phyloP scores from a whole-genome alignment of 2,113 vertebrate genomes.

The Dromiciops gliroides region DNA sequence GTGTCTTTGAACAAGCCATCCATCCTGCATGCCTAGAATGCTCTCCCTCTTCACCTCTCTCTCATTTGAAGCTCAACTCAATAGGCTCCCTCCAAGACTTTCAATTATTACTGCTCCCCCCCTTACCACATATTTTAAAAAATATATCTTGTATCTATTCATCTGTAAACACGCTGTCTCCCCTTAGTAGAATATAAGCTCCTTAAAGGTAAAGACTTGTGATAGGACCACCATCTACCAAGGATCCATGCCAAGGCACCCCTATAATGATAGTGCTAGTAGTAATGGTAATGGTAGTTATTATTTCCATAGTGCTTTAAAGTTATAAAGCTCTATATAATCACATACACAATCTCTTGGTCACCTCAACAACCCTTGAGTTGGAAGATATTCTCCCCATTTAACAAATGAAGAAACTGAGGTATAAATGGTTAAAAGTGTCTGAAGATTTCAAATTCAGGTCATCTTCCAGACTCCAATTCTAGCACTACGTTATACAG shows the following conservation, averaged over 20 bases:
- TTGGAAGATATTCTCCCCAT: background rate
- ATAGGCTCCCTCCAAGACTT: background rate
- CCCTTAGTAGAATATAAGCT: background rate
- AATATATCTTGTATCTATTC: background rate
- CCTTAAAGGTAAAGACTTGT: background rate
- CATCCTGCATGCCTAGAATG: background rate
- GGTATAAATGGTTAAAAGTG: background rate
- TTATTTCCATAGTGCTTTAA: background rate
- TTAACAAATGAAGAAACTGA: background rate
- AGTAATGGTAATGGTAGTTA: background rate
- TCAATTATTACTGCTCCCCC: background rate
- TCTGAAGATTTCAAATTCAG: background rate
- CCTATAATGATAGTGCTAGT: background rate
- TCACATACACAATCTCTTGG: background rate
- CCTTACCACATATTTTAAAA: background rate
- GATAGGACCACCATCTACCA: background rate
- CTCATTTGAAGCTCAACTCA: background rate
- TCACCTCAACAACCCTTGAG: background rate
- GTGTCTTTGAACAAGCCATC: background rate
- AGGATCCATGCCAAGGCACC: background rate
- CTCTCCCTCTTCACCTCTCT: background rate
- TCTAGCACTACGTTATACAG: background rate
- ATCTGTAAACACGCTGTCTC: background rate
- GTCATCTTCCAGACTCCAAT: background rate
- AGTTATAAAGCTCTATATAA: background rate